phyloP scores from a whole-genome alignment of 2,797 vertebrate species.

The Iguana delicatissima region DNA sequence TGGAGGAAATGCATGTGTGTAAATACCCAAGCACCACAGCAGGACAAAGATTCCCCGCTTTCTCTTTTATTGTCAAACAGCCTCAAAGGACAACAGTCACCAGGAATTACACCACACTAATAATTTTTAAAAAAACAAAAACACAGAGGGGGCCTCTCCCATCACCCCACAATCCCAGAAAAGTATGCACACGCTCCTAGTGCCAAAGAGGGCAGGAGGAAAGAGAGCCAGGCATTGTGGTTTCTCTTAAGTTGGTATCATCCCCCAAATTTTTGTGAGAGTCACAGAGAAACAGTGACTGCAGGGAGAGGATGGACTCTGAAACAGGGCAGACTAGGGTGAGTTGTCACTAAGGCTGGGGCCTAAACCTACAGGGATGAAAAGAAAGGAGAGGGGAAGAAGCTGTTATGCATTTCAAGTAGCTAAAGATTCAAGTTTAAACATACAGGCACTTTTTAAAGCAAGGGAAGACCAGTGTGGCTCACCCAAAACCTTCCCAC shows the following conservation, averaged over 20 bases:
- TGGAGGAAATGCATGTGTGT: neutral
- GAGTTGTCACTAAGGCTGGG: neutral
- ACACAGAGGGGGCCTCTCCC: neutral
- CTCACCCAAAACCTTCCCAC: conserved; percentile 33
- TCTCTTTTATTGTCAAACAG: conserved; percentile 74
- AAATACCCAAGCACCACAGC: neutral
- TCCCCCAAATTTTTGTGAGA: too few relatives aligned
- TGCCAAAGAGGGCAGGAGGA: neutral
- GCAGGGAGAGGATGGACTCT: too few relatives aligned
- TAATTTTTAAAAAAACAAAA: conserved; percentile 59
- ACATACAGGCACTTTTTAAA: conserved; percentile 71
- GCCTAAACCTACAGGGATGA: neutral
- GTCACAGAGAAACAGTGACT: too few relatives aligned
- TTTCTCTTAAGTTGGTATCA: neutral
- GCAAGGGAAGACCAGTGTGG: neutral
- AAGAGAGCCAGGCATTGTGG: neutral
- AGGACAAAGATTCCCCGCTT: conserved; percentile 21
- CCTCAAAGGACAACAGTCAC: conserved; percentile 35
- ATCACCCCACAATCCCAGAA: neutral
- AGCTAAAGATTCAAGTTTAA: conserved; percentile 73
- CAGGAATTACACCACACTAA: neutral
- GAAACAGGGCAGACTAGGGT: neutral
- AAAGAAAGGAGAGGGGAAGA: rapidly evolving
- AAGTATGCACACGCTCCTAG: too few relatives aligned
- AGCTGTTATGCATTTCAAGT: conserved; percentile 66